Percentiles rank a stretch among this genome's conserved stretches.
Evolutionary conservation across 2,797 vertebrate genomes (phyloP).

Genomic region (Oreochromis grahami): DNA sequence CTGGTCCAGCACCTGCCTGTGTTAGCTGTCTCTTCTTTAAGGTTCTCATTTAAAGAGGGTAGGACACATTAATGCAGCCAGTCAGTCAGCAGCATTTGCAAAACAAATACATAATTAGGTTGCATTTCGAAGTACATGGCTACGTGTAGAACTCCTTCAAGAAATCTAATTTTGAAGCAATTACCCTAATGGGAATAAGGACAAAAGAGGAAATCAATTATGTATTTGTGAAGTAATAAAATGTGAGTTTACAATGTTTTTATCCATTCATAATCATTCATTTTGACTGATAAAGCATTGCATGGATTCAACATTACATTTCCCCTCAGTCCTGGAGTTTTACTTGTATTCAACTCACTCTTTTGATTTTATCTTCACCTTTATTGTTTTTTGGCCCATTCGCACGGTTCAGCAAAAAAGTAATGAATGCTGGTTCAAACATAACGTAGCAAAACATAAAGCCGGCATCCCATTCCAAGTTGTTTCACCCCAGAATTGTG

Average conservation of each 20-base stretch:
- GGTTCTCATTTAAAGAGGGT: not conserved
- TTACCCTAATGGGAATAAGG: not conserved
- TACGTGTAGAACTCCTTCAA: not conserved
- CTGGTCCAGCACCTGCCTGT: not conserved
- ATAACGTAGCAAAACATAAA: not conserved
- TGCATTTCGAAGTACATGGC: not conserved
- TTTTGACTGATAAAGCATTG: not conserved
- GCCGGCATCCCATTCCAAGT: not conserved
- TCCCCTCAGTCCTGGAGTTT: not conserved
- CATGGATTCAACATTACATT: not conserved
- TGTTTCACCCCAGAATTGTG: conserved; percentile 6
- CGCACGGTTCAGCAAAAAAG: not conserved
- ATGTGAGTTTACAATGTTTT: not conserved
- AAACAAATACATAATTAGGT: not conserved
- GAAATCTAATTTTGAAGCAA: not conserved
- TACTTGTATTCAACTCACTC: not conserved
- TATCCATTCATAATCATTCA: not conserved
- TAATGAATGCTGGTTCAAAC: not conserved
- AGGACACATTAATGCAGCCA: not conserved
- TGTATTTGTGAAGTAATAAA: not conserved
- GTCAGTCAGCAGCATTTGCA: not conserved
- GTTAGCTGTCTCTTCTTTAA: not conserved
- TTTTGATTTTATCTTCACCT: not conserved
- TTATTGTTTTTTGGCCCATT: not conserved
- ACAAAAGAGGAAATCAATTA: not conserved